Base-by-base conservation (phyloP, 2,888 invertebrate genomes). In the Pandemis heparana region DNA sequence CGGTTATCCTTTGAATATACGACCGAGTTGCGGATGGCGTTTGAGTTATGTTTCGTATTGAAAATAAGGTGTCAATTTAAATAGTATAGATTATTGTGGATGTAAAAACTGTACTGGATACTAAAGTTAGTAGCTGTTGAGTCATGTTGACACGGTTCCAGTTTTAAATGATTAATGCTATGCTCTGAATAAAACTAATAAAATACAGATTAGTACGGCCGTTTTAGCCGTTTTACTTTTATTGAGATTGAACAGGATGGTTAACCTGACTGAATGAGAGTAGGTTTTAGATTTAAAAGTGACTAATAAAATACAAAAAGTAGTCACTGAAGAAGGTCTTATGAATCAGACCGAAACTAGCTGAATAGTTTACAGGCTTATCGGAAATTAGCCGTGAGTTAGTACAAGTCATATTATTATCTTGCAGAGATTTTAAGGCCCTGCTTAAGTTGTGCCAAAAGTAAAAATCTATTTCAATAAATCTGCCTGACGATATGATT, bases 11-110 rank as follows among this genome's bases (percentile, higher is more conserved):
- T 56, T 23, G 18, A 76, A 78, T 82, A 79, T 76, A 77, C 74
- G 76, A 73, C 64, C 76, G 80, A 81, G 82, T 82, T 80, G 77
- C 78, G 75, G 70, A 77, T 68, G 64, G 66, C 62, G 23, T 12
- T 10, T 23, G 12, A 12, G 12, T 5, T 18, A 66, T 69, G 71
- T 69, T 72, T 60, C 53, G 59, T 63, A 39, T 53, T 60, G 66
- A 32, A 72, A 12, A 62, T 51, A 65, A 39, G 38, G 59, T 71
- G 65, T 68, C 67, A 68, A 72, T 68, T 62, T 46, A n/a, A 59
- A 59, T 68, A 9, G 23, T 56, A 59, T 46, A 53, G 48, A 6
- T 64, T 23, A 73, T 59, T 73, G 12, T 62, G 38, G 16, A 38
- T 16, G 12, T 68, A 59, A 56, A 71, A 56, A 41, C 51, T 61